phyloP scores from a whole-genome alignment of 2,113 vertebrate genomes.

The Crypturellus undulatus region DNA sequence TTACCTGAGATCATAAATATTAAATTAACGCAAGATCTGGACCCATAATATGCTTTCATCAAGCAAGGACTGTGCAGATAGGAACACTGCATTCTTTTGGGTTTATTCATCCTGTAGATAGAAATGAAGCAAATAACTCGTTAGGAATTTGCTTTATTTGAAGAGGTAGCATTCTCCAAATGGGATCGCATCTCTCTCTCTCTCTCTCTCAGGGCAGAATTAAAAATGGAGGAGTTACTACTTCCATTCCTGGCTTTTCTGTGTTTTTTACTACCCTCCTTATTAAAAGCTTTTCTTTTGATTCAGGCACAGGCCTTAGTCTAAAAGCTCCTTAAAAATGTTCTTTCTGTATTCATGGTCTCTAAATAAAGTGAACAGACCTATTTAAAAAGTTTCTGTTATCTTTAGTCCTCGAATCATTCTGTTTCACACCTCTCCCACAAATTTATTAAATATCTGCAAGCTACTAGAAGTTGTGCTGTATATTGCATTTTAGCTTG shows the following conservation, averaged over 20 bases:
- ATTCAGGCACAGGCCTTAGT: not conserved
- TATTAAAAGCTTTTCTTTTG: conserved; percentile 24
- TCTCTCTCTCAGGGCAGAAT: not conserved
- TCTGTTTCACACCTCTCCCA: not conserved
- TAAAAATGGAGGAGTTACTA: not conserved
- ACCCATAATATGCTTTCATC: not conserved
- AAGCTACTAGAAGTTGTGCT: not conserved
- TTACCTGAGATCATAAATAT: conserved; percentile 36
- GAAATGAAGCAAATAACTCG: conserved; percentile 15
- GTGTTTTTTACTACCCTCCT: conserved; percentile 14
- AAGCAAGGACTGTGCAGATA: not conserved
- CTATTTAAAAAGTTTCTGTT: not conserved
- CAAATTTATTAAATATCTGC: not conserved
- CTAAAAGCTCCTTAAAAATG: conserved; percentile 14
- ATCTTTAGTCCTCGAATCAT: not conserved
- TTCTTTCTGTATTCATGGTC: not conserved
- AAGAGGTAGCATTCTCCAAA: not conserved
- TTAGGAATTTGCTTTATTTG: not conserved
- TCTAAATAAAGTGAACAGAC: not conserved
- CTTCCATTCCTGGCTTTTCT: not conserved
- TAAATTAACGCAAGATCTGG: conserved; percentile 25
- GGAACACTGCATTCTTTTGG: not conserved
- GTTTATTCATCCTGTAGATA: not conserved
- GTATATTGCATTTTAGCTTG: not conserved
- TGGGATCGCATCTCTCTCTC: not conserved